A percentile compares a stretch with the other conserved stretches of the same genome.
Conservation (phyloP, 2,888 invertebrate species). For the Cheilosia urbana region DNA sequence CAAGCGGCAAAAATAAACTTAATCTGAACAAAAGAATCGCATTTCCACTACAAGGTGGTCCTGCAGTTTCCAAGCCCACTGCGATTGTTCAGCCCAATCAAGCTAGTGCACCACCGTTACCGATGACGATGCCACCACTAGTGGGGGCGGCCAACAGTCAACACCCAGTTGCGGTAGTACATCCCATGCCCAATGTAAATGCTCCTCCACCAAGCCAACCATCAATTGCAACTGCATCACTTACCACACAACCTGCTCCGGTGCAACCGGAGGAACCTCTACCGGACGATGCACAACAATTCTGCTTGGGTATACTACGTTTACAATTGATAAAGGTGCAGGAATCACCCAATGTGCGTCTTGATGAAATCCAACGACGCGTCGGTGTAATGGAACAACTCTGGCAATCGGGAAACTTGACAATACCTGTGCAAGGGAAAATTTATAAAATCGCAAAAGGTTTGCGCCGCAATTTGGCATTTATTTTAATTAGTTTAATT, state of each 20-base stretch:
- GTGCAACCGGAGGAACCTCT: conserved; percentile 57
- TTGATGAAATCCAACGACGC: conserved; percentile 78
- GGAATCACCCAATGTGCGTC: conserved; percentile 77
- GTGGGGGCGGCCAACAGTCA: conserved; percentile 64
- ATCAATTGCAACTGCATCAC: conserved; percentile 44
- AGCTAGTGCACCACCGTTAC: conserved; percentile 73
- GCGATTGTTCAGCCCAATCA: conserved; percentile 79
- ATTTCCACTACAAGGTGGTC: conserved; percentile 80
- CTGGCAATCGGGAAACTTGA: conserved; percentile 78
- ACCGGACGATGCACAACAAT: conserved; percentile 75
- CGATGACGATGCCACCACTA: conserved; percentile 72
- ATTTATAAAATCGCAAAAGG: conserved; percentile 78
- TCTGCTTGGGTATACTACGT: conserved; percentile 76
- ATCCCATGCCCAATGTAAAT: conserved; percentile 78
- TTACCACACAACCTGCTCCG: conserved; percentile 54
- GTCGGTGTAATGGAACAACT: conserved; percentile 78
- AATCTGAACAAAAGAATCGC: conserved; percentile 82
- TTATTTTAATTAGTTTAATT: neutral
- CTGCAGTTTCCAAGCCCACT: conserved; percentile 78
- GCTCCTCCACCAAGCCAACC: conserved; percentile 56
- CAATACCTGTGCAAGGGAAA: conserved; percentile 77
- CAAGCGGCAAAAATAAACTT: conserved; percentile 79
- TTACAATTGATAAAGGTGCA: conserved; percentile 76
- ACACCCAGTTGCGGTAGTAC: conserved; percentile 79
- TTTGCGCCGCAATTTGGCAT: conserved; percentile 10